These are phyloP conservation scores for Pteronura brasiliensis DNA, from an alignment of 2,113 vertebrate genomes.

Conservation along the genomic window DNA sequence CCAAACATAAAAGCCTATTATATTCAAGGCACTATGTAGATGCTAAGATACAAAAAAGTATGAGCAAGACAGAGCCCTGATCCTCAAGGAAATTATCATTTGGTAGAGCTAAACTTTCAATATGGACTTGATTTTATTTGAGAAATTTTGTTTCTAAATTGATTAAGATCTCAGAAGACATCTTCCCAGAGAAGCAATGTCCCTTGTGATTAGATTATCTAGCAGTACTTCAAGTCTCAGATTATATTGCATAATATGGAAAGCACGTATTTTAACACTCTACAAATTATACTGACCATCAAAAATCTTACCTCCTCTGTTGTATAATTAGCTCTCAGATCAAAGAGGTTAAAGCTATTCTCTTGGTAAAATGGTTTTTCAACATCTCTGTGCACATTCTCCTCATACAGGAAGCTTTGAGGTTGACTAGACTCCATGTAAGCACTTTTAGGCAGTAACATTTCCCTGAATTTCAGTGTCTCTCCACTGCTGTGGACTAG, in stretches of 20 bases:
- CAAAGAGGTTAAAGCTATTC: neutral
- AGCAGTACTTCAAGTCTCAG: neutral
- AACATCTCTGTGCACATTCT: neutral
- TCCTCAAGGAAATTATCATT: neutral
- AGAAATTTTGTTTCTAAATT: neutral
- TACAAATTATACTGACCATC: neutral
- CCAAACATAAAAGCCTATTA: neutral
- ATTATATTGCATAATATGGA: neutral
- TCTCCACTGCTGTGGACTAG: neutral
- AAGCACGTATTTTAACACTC: neutral
- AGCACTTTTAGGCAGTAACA: neutral
- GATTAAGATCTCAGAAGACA: neutral
- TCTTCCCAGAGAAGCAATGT: neutral
- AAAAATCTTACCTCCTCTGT: slow-evolving; percentile 33
- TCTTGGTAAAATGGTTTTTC: neutral
- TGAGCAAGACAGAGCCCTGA: neutral
- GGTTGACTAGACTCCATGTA: neutral
- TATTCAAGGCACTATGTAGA: neutral
- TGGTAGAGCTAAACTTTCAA: neutral
- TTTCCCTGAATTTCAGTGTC: neutral
- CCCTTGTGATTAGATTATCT: neutral
- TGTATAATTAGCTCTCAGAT: slow-evolving; percentile 1
- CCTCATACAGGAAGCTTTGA: neutral
- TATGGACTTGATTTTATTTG: neutral
- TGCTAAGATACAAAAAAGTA: neutral